Base-by-base conservation (phyloP, 2,888 invertebrate genomes). In the Cephus rjabovi region DNA sequence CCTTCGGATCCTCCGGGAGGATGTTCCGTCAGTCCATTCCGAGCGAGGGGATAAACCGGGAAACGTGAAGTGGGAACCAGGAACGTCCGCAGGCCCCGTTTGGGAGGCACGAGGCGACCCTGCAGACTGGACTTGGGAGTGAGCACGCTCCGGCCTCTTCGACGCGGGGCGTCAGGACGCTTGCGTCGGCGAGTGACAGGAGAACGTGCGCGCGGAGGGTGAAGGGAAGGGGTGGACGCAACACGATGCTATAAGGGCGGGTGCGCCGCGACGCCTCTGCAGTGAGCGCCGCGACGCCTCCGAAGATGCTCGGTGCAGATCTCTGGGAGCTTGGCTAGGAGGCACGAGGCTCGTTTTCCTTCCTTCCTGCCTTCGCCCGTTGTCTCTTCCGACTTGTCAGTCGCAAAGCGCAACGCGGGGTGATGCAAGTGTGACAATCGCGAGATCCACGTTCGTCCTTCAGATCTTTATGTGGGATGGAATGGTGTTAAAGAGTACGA, bases 181-280 rank as follows among this genome's bases (percentile, higher is more conserved):
- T 82, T 80, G 85, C 86, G 84, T 86, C 82, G 81, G 82, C 82
- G 81, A 78, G 79, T 79, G 84, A 82, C 34, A 73, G 69, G 76
- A 15, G 78, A 56, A 73, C 37, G 76, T 74, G 37, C 75, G 37
- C 75, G 37, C 75, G 77, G 81, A 79, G 82, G 80, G 79, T 3
- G 40, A 15, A 15, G 79, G 76, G 76, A 79, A 79, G 81, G 83
- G 81, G 83, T 83, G 80, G 87, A 86, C 87, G 87, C 88, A 87
- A 87, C 88, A 87, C 87, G 87, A 84, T 87, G 88, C 82, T 91
- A 91, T 91, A 91, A 91, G 91, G 91, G 90, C 89, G 91, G 90
- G 88, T 89, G 91, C 90, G 89, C 87, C 88, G 87, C 86, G 83
- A 84, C 88, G 89, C 83, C 88, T 89, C 90, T 88, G 91, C 91